Base-by-base conservation (phyloP, 1,140 invertebrate species). In the Bombus soroeensis region DNA sequence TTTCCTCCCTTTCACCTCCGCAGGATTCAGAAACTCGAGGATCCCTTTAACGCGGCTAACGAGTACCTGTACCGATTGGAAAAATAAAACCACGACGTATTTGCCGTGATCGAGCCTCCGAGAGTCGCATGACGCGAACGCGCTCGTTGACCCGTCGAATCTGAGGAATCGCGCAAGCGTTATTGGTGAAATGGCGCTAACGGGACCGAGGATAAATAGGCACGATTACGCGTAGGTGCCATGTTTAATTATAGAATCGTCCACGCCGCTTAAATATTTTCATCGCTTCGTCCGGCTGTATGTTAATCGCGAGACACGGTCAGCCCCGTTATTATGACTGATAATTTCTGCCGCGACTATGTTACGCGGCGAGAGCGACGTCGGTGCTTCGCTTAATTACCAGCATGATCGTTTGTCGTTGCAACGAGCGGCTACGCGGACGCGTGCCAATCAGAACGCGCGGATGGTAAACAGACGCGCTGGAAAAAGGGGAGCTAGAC, bases 261-360 rank as follows among this genome's bases (percentile, higher is more conserved):
- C 28, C 13, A 15, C 0, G 43, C 34, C 41, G 68, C 59, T 59
- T 66, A 57, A 83, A 77, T 71, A 78, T 71, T 83, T 83, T 83
- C 81, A 68, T 83, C 82, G 74, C 25, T 39, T 77, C 13, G 62
- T 34, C 32, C 9, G 66, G 73, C 41, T 64, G 3, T 15, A 64
- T 32, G 64, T 12, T 28, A 43, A 66, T 32, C 34, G 10, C 37
- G 47, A 70, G 34, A 66, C 2, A 28, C 22, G 3, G 28, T 39
- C 37, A 66, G 34, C 43, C 81, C 77, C 74, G 74, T 78, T 84
- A 71, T 70, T 83, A 83, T 84, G 82, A 78, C 64, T 83, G 64
- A 84, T 78, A 70, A 83, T 71, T 59, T 70, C 64, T 57, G 39
- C 22, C 72, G 37, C 25, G 57, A 43, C 57, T 32, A 22, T 39